Conservation (phyloP, 2,113 vertebrate species). For the Lagenorhynchus albirostris region DNA sequence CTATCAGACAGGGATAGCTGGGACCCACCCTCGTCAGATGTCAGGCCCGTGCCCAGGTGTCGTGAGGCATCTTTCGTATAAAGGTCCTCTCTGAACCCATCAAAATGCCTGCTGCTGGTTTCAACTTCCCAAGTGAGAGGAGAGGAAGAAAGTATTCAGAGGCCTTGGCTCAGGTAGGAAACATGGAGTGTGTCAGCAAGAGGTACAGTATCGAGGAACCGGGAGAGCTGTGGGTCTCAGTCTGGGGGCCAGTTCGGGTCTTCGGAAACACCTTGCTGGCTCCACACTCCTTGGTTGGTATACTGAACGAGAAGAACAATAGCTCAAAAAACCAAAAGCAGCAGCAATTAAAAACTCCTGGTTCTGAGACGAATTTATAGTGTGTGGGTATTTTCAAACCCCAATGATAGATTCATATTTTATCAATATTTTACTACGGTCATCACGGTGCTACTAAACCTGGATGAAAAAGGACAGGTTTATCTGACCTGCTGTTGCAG, state of each 20-base stretch:
- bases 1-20: too few relatives aligned
- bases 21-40: not conserved
- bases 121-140: not conserved
- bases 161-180: not conserved
- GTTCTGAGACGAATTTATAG: not conserved
- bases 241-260: too few relatives aligned
- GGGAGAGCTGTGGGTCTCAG: not conserved
- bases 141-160: not conserved
- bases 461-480: not conserved
- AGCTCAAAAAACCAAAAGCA: not conserved
- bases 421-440: not conserved
- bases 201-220: not conserved
- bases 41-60: not conserved
- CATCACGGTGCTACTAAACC: not conserved
- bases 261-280: not conserved
- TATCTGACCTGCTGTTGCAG: not conserved
- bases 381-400: not conserved
- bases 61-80: not conserved
- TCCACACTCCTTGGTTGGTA: not conserved
- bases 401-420: not conserved
- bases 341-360: not conserved
- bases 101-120: not conserved
- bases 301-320: not conserved
- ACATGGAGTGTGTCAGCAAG: not conserved
- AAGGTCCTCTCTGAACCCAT: not conserved